Conservation (phyloP, 2,888 invertebrate species). For the Meteorus cinctellus region DNA sequence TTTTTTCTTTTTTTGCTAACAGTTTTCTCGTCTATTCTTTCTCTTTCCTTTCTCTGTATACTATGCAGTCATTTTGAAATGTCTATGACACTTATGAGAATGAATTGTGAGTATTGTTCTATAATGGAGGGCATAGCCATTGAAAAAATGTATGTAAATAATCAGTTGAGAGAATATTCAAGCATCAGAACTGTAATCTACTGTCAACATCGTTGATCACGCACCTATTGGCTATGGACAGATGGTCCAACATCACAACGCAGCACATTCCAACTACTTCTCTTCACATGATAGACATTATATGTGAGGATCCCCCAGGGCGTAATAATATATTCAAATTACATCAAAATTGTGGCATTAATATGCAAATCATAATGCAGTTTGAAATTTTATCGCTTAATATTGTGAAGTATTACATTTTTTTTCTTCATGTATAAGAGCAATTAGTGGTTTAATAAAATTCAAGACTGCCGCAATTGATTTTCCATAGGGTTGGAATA, state of each 20-base stretch:
- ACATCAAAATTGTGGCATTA: too few species aligned
- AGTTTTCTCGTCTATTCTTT: not conserved
- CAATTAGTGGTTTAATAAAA: too few species aligned
- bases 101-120: not conserved
- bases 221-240: not conserved
- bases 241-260: slow-evolving; percentile 41
- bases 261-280: slow-evolving; percentile 44
- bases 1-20: not conserved
- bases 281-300: not conserved
- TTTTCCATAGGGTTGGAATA: too few species aligned
- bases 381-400: too few species aligned
- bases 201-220: not conserved
- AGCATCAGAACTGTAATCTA: not conserved
- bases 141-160: not conserved
- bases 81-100: not conserved
- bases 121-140: too few species aligned
- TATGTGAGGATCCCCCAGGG: not conserved
- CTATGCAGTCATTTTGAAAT: not conserved
- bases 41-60: not conserved
- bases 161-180: not conserved
- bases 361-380: too few species aligned
- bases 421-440: too few species aligned
- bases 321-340: too few species aligned
- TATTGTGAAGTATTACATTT: too few species aligned
- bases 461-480: too few species aligned